Base-by-base conservation (phyloP, 2,797 vertebrate genomes). In the Labeo calbasu region DNA sequence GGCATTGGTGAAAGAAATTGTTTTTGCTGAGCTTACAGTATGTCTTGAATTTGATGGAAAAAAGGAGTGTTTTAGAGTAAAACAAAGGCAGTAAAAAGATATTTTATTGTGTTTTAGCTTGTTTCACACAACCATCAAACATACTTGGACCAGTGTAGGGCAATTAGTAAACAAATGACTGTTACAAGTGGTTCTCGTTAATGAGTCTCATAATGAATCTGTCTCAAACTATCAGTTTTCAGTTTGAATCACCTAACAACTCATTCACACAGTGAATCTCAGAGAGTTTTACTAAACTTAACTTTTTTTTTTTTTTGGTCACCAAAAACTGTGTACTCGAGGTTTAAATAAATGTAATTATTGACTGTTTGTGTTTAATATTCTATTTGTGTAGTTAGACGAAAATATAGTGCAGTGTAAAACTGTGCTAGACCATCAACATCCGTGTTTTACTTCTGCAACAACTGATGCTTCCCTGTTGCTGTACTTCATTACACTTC, bases 401-500 rank as follows among this genome's bases (percentile, higher is more conserved):
- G 21, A 4, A 5, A 78, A 48, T n/a, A 2, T 14, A 2, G 36
- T 14, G 43, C 12, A 66, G 5, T 55, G 15, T 77, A 61, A 57
- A 50, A 36, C 17, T 15, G 14, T 40, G 59, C 11, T 28, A 63
- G 10, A 72, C 14, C 50, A 57, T 59, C 50, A 63, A 46, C 78
- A 82, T 84, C 43, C 69, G 25, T 77, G 71, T 84, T 84, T 87
- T 63, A 85, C 77, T 85, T 82, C 79, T 77, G 79, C 63, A 79
- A 48, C 70, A 82, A 69, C 77, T 77, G 23, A 73, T 61, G 55
- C 65, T 85, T 81, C 50, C 55, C 11, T 78, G 55, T 88, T 81
- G 32, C 48, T 1, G 51, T 28, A 40, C 32, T 76, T 32, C 2
- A 21, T 68, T 23, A 48, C 57, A 43, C 79, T 83, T 78, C 70